These are phyloP conservation scores for Pyrgilauda ruficollis DNA, from an alignment of 2,113 vertebrate genomes.

Conservation along the genomic window DNA sequence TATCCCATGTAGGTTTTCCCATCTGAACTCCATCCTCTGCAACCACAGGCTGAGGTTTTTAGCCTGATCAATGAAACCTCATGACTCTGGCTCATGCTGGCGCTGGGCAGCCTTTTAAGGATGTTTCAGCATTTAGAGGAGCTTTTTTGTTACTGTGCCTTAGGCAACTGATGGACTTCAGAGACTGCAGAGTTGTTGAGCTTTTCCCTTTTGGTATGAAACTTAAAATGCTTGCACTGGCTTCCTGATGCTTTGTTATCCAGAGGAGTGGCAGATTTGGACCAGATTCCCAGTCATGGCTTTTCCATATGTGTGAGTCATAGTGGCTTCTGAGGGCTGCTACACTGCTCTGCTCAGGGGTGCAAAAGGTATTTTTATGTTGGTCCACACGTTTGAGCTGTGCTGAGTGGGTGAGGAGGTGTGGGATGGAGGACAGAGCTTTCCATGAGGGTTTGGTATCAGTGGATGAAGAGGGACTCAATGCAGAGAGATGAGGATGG, in stretches of 20 bases:
- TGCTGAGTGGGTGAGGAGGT: neutral
- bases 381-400: neutral
- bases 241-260: neutral
- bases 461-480: rapidly evolving
- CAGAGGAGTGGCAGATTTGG: neutral
- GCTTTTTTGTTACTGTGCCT: neutral
- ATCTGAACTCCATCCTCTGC: neutral
- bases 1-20: neutral
- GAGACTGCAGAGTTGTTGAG: neutral
- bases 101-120: neutral
- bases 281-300: neutral
- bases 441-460: neutral
- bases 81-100: neutral
- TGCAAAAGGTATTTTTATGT: neutral
- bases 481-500: neutral
- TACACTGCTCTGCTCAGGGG: rapidly evolving
- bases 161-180: neutral
- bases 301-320: neutral
- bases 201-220: neutral
- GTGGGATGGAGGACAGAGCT: neutral
- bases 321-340: neutral
- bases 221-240: neutral
- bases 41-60: neutral
- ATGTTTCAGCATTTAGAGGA: neutral
- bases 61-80: neutral